Evolutionary conservation across 2,113 vertebrate species (phyloP).

Genomic region (Ariopsis seemanni): DNA sequence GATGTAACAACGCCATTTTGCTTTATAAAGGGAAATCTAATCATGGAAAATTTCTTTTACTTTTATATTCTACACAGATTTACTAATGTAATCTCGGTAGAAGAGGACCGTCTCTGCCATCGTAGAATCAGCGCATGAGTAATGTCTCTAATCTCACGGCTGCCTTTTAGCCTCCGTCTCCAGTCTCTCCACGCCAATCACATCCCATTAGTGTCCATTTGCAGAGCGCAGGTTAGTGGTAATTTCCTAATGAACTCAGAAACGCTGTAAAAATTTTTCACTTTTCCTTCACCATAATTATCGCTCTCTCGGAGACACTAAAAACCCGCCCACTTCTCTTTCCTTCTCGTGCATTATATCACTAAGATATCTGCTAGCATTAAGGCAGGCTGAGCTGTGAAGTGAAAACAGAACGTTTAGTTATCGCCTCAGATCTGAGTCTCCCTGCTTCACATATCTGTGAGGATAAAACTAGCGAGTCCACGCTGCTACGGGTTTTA

Average conservation of each 20-base stretch:
- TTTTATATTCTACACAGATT: not conserved
- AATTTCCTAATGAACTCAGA: constrained; percentile 45
- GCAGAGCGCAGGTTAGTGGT: constrained; percentile 4
- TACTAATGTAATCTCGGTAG: not conserved
- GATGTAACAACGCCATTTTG: not conserved
- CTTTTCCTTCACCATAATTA: not conserved
- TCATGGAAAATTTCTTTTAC: not conserved
- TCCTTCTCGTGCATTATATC: not conserved
- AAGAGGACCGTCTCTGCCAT: not conserved
- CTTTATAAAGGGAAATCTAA: not conserved
- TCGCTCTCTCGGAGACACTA: not conserved
- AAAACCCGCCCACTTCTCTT: not conserved
- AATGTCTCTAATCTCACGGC: too few relatives aligned
- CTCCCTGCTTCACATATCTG: not conserved
- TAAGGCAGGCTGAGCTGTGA: not conserved
- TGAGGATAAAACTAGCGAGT: not conserved
- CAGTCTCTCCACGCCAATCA: not conserved
- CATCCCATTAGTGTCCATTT: constrained; percentile 41
- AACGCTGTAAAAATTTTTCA: constrained; percentile 30
- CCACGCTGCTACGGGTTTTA: not conserved
- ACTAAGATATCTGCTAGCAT: not conserved
- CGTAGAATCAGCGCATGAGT: not conserved
- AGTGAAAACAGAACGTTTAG: not conserved
- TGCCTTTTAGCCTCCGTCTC: constrained; percentile 20
- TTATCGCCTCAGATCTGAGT: not conserved